Evolutionary conservation across 2,113 vertebrate genomes (phyloP).

Genomic region (Esox niger): DNA sequence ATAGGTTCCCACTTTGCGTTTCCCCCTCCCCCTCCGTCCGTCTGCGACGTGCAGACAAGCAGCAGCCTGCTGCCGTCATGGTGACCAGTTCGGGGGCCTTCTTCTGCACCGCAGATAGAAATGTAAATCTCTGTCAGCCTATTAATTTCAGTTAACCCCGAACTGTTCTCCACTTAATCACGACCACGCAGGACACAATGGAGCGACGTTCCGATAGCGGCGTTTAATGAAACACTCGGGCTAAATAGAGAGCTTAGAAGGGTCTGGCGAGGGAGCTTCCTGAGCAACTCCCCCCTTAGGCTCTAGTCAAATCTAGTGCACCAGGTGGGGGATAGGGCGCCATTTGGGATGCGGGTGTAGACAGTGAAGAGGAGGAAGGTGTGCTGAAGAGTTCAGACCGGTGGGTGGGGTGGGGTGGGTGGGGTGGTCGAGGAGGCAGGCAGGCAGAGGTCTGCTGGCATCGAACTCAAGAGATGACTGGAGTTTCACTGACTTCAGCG

Average conservation of each 20-base stretch:
- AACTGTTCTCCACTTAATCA: conserved; percentile 38
- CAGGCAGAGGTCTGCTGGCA: too few relatives aligned
- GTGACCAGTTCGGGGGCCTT: conserved; percentile 26
- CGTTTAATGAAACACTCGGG: conserved; percentile 22
- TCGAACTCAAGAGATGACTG: too few relatives aligned
- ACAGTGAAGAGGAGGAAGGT: too few relatives aligned
- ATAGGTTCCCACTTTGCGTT: conserved; percentile 25
- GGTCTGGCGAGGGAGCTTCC: conserved; percentile 3
- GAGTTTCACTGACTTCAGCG: conserved; percentile 13
- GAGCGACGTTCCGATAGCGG: conserved; percentile 21
- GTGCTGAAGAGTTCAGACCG: too few relatives aligned
- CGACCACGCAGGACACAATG: conserved; percentile 10
- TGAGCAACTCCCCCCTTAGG: too few relatives aligned
- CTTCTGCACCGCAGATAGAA: conserved; percentile 42
- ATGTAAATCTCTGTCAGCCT: conserved; percentile 48
- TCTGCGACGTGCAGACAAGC: not conserved
- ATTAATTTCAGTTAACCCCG: conserved; percentile 51
- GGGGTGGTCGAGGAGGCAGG: too few relatives aligned
- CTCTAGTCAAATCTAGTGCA: too few relatives aligned
- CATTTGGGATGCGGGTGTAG: too few relatives aligned
- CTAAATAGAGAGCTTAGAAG: conserved; percentile 12
- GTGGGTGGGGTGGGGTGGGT: too few relatives aligned
- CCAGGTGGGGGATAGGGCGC: too few relatives aligned
- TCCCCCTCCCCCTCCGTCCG: not conserved
- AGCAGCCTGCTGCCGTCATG: conserved; percentile 21